These are phyloP conservation scores for Drosophila affinis DNA, from an alignment of 2,888 invertebrate genomes.

Conservation along the genomic window DNA sequence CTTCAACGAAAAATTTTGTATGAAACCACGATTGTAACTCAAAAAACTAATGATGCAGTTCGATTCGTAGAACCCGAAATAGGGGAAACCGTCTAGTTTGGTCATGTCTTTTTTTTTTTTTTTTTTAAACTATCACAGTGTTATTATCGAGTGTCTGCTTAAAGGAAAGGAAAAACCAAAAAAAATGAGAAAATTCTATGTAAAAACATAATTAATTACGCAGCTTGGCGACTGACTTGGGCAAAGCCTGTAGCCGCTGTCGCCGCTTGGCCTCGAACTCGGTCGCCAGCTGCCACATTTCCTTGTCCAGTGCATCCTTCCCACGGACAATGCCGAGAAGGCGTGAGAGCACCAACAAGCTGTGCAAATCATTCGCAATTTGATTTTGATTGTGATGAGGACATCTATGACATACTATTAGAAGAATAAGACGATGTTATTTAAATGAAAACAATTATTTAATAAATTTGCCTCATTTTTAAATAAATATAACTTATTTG, in stretches of 20 bases:
- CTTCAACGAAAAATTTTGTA: too few relatives aligned
- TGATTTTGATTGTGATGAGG: too few relatives aligned
- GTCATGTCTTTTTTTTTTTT: too few relatives aligned
- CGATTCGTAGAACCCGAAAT: too few relatives aligned
- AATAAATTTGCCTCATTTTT: too few relatives aligned
- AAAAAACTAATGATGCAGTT: too few relatives aligned
- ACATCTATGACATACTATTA: background rate
- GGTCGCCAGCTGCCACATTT: constrained; percentile 89
- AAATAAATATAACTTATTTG: too few relatives aligned
- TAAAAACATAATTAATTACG: constrained; percentile 1
- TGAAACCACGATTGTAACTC: too few relatives aligned
- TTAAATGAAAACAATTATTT: background rate
- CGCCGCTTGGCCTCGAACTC: constrained; percentile 87
- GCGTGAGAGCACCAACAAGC: constrained; percentile 90
- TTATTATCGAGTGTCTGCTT: too few relatives aligned
- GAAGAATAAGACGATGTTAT: background rate
- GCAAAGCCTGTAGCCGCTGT: constrained; percentile 83
- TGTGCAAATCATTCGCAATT: constrained; percentile 90
- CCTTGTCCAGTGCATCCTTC: constrained; percentile 85
- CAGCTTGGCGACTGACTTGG: constrained; percentile 57
- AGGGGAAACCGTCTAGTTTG: too few relatives aligned
- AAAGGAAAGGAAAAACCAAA: too few relatives aligned
- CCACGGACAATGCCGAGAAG: constrained; percentile 89
- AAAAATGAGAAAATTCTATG: background rate
- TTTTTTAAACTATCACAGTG: too few relatives aligned